Percentiles rank a stretch among this genome's conserved stretches.
These are phyloP conservation scores for Esox niger DNA, from an alignment of 2,113 vertebrate species.

Conservation along the genomic window DNA sequence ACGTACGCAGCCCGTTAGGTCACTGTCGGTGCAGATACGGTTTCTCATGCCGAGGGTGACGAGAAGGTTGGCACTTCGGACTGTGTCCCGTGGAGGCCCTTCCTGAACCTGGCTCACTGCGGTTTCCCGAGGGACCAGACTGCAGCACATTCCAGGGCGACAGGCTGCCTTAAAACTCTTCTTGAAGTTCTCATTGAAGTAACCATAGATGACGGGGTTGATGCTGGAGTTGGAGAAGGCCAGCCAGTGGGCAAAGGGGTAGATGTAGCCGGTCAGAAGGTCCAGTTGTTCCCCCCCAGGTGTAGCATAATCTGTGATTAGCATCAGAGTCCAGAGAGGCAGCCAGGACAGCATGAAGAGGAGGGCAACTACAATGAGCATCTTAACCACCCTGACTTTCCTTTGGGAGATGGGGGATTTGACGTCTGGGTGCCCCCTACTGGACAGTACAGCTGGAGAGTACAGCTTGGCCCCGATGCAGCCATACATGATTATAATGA, in stretches of 20 bases:
- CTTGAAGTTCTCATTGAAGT: conserved; percentile 63
- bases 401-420: conserved; percentile 34
- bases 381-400: conserved; percentile 59
- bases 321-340: conserved; percentile 60
- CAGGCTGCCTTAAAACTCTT: conserved; percentile 48
- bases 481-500: conserved; percentile 57
- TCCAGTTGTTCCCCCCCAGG: conserved; percentile 38
- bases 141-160: conserved; percentile 12
- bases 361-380: conserved; percentile 57
- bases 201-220: conserved; percentile 65
- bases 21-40: conserved; percentile 37
- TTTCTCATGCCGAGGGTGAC: conserved; percentile 34
- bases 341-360: conserved; percentile 65
- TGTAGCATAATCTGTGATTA: conserved; percentile 52
- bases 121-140: not conserved
- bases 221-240: conserved; percentile 63
- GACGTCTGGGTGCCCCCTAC: not conserved
- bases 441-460: conserved; percentile 22
- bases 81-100: conserved; percentile 10
- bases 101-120: not conserved
- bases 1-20: conserved; percentile 33
- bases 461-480: conserved; percentile 53
- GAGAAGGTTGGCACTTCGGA: conserved; percentile 13
- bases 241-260: conserved; percentile 61
- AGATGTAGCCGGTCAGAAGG: conserved; percentile 54